Evolutionary conservation across 2,797 vertebrate genomes (phyloP).

Genomic region (Notolabrus celidotus): DNA sequence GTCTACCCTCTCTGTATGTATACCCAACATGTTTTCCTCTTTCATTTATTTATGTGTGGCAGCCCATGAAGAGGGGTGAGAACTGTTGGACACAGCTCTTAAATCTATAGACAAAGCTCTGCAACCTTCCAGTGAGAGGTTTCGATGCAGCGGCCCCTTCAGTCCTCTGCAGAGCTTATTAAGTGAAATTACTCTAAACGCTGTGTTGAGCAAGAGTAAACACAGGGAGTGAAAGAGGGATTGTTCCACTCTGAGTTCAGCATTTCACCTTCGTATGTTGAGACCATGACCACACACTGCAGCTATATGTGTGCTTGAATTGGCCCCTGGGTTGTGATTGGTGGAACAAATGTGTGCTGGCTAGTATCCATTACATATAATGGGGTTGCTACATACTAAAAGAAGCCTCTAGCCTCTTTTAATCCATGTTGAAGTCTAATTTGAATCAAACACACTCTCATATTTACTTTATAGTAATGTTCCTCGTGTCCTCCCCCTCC

Average conservation of each 20-base stretch:
- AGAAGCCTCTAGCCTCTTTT: too few relatives aligned
- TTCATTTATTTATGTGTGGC: neutral
- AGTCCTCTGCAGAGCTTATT: conserved; percentile 1
- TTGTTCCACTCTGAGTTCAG: conserved; percentile 13
- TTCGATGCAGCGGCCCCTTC: neutral
- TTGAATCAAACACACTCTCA: too few relatives aligned
- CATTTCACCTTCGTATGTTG: conserved; percentile 6
- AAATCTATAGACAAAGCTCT: neutral
- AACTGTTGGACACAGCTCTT: neutral
- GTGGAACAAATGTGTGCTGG: neutral
- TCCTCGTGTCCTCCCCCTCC: neutral
- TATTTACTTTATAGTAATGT: too few relatives aligned
- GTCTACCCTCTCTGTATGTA: neutral
- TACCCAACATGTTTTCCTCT: neutral
- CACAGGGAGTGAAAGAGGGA: conserved; percentile 13
- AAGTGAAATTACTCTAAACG: conserved; percentile 29
- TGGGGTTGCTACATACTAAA: too few relatives aligned
- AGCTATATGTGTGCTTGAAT: neutral
- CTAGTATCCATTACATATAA: too few relatives aligned
- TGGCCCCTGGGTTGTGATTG: neutral
- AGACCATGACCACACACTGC: neutral
- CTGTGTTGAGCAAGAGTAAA: conserved; percentile 14
- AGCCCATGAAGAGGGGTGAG: too few relatives aligned
- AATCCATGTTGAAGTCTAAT: too few relatives aligned
- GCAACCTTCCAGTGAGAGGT: neutral